Conservation (phyloP, 1,140 invertebrate genomes). For the Panagrolaimus sp. region DNA sequence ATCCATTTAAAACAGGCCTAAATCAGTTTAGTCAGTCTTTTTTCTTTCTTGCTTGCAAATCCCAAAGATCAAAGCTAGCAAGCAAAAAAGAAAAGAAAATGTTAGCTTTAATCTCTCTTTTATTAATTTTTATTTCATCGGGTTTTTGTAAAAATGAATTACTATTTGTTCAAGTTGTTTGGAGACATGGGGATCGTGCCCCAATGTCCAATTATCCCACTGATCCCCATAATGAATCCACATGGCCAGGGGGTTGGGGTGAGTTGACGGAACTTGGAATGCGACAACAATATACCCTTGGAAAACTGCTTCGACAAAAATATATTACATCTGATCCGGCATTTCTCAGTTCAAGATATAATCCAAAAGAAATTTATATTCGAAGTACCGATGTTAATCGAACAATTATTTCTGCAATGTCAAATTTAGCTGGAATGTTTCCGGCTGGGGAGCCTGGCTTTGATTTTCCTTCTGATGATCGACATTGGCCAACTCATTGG, state of each 20-base stretch:
- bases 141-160: constrained; percentile 1
- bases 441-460: constrained; percentile 24
- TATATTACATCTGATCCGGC: constrained; percentile 30
- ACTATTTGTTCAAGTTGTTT: constrained; percentile 27
- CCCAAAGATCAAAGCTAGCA: no score
- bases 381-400: constrained; percentile 27
- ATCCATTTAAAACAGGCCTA: no score
- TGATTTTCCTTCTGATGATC: constrained; percentile 26
- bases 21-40: no score
- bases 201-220: constrained; percentile 45
- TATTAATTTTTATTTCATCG: no score
- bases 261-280: constrained; percentile 48
- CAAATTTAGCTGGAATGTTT: constrained; percentile 41
- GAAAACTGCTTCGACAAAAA: constrained; percentile 27
- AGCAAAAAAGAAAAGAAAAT: no score
- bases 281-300: constrained; percentile 42
- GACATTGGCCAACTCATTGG: constrained; percentile 34
- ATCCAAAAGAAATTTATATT: constrained; percentile 33
- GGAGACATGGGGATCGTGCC: constrained; percentile 45
- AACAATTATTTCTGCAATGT: constrained; percentile 22
- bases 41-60: no score
- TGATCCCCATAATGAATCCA: constrained; percentile 38
- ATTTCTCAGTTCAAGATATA: constrained; percentile 30
- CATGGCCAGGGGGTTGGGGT: constrained; percentile 47
- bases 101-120: no score